A percentile compares a stretch with the other conserved stretches of the same genome.
Evolutionary conservation across 2,797 vertebrate species (phyloP).

Genomic region (Tiaroga cobitis): DNA sequence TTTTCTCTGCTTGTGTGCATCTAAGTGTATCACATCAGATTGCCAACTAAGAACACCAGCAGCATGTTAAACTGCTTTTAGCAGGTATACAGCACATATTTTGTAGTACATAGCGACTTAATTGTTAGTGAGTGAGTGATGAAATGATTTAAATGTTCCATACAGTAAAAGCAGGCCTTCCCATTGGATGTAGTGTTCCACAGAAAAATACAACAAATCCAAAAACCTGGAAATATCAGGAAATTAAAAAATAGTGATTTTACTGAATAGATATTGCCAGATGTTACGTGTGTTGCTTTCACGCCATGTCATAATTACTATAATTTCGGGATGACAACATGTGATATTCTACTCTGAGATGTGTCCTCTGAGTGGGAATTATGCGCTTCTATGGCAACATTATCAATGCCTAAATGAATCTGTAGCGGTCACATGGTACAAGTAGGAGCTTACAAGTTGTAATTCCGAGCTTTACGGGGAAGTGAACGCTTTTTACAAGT

Average conservation of each 20-base stretch:
- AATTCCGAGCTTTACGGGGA: background rate
- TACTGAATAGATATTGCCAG: background rate
- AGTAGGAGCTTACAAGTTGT: background rate
- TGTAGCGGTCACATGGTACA: background rate
- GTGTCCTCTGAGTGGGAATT: background rate
- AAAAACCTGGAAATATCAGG: background rate
- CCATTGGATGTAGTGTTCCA: background rate
- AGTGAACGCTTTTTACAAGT: background rate
- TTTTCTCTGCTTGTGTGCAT: constrained; percentile 7
- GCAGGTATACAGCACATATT: background rate
- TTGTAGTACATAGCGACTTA: background rate
- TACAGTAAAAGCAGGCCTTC: background rate
- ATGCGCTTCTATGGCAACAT: background rate
- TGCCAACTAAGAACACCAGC: background rate
- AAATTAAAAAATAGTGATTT: constrained; percentile 10
- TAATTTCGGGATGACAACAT: background rate
- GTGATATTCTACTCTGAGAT: background rate
- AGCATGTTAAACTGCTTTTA: background rate
- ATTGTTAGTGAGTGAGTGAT: background rate
- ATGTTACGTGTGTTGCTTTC: background rate
- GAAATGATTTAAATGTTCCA: background rate
- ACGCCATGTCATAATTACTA: background rate
- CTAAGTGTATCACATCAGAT: constrained; percentile 9
- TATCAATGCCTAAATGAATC: background rate
- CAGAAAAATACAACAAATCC: background rate